Conservation (phyloP, 2,888 invertebrate genomes). For the Endomychus coccineus region DNA sequence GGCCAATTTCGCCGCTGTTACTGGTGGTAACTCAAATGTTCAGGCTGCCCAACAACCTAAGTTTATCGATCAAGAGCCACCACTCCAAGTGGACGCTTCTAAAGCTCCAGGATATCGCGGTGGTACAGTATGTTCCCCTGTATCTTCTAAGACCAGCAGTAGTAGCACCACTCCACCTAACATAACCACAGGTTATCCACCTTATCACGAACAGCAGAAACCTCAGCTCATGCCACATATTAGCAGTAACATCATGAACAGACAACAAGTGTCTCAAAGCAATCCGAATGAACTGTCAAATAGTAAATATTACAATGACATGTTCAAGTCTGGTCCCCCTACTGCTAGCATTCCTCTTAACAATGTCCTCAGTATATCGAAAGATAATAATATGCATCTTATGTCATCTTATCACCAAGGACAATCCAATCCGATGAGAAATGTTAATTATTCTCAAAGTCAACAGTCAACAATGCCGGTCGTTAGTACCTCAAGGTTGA, state of each 20-base stretch:
- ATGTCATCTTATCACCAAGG: conserved; percentile 10
- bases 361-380: conserved; percentile 7
- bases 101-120: conserved; percentile 90
- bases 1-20: conserved; percentile 66
- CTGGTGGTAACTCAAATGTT: conserved; percentile 47
- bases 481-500: conserved; percentile 59
- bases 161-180: conserved; percentile 50
- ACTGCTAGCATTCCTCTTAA: conserved; percentile 19
- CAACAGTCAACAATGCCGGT: conserved; percentile 39
- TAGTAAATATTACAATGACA: conserved; percentile 15
- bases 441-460: conserved; percentile 35
- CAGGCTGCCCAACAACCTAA: conserved; percentile 37
- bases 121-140: conserved; percentile 69
- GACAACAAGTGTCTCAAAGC: conserved; percentile 29
- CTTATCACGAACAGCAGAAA: conserved; percentile 33
- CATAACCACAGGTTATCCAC: conserved; percentile 29
- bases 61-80: conserved; percentile 50
- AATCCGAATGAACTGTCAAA: conserved; percentile 22
- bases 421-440: conserved; percentile 9
- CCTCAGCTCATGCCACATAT: conserved; percentile 36
- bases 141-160: conserved; percentile 54
- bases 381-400: conserved; percentile 10
- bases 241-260: conserved; percentile 35
- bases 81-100: conserved; percentile 69
- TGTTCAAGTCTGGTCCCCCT: conserved; percentile 25